Conservation (phyloP, 2,797 vertebrate genomes). For the Periophthalmus magnuspinnatus region DNA sequence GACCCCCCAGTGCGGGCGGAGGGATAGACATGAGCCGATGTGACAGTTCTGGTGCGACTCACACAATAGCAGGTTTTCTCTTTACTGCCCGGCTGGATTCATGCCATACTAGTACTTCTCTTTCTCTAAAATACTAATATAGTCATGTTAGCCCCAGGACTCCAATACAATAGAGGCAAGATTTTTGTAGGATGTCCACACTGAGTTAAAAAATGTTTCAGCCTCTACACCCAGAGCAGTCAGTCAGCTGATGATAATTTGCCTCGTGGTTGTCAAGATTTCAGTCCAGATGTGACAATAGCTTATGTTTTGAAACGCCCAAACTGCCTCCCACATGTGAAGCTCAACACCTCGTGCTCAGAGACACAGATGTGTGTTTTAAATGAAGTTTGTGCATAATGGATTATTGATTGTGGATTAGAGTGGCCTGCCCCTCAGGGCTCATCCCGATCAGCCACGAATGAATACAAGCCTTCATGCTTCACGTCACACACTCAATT, state of each 20-base stretch:
- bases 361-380: constrained; percentile 54
- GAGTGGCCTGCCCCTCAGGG: constrained; percentile 84
- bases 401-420: constrained; percentile 92
- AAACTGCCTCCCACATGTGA: background rate
- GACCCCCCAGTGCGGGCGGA: constrained; percentile 76
- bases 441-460: constrained; percentile 81
- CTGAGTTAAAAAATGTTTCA: background rate
- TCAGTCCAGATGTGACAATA: constrained; percentile 2
- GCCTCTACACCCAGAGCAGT: background rate
- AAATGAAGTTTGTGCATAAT: constrained; percentile 91
- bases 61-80: constrained; percentile 78
- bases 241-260: constrained; percentile 11
- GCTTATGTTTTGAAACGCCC: background rate
- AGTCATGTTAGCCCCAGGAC: constrained; percentile 36
- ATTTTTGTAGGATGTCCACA: constrained; percentile 14
- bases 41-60: constrained; percentile 81
- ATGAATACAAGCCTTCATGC: constrained; percentile 91
- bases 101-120: constrained; percentile 43
- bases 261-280: constrained; percentile 3
- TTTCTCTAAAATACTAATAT: constrained; percentile 49
- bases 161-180: constrained; percentile 25
- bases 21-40: constrained; percentile 79
- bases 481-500: constrained; percentile 78
- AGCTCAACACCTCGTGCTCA: constrained; percentile 24
- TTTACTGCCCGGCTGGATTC: constrained; percentile 57